Percentiles rank a stretch among this genome's conserved stretches.
Conservation (phyloP, 2,113 vertebrate genomes). For the Melospiza melodia region DNA sequence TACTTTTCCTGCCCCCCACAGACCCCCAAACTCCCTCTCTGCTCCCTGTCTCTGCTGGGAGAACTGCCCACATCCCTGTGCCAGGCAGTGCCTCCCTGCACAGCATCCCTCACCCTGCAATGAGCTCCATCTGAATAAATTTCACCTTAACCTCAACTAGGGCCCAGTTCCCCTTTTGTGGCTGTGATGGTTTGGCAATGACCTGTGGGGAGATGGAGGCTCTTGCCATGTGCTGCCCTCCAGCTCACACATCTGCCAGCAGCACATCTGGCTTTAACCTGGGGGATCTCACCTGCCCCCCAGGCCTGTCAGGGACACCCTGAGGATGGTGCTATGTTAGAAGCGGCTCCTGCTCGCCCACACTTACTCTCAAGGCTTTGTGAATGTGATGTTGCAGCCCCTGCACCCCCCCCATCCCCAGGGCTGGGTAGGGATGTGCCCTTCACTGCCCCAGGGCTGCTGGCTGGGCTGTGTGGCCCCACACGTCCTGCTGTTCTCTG, state of each 20-base stretch:
- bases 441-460: neutral
- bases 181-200: neutral
- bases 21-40: too few relatives aligned
- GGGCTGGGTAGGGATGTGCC: accelerated
- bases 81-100: neutral
- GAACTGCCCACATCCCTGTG: neutral
- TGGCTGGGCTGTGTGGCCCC: neutral
- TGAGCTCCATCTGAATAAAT: constrained; percentile 41
- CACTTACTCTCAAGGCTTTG: neutral
- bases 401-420: neutral
- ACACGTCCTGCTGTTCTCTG: neutral
- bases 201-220: neutral
- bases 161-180: neutral
- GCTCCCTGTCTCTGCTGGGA: neutral
- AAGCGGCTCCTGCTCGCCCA: neutral
- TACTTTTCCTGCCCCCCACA: neutral
- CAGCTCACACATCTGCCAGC: neutral
- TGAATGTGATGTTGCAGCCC: neutral
- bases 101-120: neutral
- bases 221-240: neutral
- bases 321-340: constrained; percentile 60
- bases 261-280: neutral
- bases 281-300: neutral
- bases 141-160: constrained; percentile 44
- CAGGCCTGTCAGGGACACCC: neutral